A percentile compares a stretch with the other conserved stretches of the same genome.
Conservation (phyloP, 2,113 vertebrate genomes). For the Microcebus lehilahytsara region DNA sequence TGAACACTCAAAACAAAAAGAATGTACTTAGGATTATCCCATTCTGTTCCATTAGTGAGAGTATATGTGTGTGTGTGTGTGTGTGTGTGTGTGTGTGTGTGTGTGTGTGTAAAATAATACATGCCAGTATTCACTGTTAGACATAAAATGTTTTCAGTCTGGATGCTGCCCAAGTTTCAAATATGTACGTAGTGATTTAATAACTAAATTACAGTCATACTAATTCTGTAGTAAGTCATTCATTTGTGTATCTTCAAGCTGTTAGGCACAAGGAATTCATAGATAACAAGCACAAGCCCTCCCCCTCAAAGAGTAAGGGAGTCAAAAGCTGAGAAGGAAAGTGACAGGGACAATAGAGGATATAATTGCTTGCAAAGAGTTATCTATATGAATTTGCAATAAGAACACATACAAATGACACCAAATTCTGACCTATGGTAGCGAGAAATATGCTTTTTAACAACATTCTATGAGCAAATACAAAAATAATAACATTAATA, state of each 20-base stretch:
- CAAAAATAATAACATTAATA: background rate
- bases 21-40: background rate
- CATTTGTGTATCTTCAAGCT: background rate
- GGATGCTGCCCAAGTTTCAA: conserved; percentile 32
- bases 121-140: background rate
- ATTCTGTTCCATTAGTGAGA: background rate
- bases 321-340: background rate
- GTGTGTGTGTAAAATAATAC: background rate
- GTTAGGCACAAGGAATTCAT: background rate
- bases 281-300: background rate
- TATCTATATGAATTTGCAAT: background rate
- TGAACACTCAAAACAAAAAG: background rate
- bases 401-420: background rate
- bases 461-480: background rate
- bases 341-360: background rate
- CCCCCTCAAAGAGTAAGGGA: background rate
- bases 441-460: background rate
- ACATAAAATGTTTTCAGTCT: background rate
- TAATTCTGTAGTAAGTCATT: background rate
- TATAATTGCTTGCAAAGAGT: background rate
- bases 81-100: no score
- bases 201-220: background rate
- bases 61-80: rapidly evolving
- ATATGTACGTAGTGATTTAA: background rate
- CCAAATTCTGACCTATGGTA: background rate